These are phyloP conservation scores for Upupa epops DNA, from an alignment of 2,113 vertebrate genomes.

Conservation along the genomic window DNA sequence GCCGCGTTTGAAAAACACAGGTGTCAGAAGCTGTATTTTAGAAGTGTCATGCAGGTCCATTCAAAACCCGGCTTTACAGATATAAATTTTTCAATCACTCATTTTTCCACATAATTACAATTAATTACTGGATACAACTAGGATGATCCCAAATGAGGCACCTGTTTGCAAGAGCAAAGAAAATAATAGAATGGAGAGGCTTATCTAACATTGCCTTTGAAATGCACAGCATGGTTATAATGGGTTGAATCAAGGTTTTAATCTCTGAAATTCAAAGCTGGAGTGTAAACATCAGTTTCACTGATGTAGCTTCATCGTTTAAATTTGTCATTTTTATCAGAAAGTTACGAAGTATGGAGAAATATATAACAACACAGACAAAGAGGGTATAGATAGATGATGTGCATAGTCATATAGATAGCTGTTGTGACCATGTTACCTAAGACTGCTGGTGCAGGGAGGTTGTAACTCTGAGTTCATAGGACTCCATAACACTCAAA, in stretches of 20 bases:
- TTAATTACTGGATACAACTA: background rate
- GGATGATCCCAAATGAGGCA: background rate
- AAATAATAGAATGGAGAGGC: background rate
- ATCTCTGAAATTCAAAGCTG: background rate
- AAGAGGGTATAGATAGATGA: too few species aligned
- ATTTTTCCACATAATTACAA: background rate
- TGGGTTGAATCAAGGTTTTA: background rate
- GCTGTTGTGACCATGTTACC: background rate
- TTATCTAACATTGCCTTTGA: background rate
- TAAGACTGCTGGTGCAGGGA: background rate
- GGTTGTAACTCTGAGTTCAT: rapidly evolving
- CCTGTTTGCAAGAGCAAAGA: background rate
- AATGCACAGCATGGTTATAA: background rate
- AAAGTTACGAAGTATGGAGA: background rate
- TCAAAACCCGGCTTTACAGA: background rate
- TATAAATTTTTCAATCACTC: background rate
- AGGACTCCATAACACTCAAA: background rate
- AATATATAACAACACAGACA: background rate
- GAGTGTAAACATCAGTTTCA: background rate
- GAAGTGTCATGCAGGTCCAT: background rate
- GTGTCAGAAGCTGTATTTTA: background rate
- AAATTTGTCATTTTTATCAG: background rate
- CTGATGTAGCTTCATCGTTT: background rate
- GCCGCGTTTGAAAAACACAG: background rate
- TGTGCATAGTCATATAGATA: background rate